Conservation (phyloP, 2,888 invertebrate species). For the Callinectes sapidus region DNA sequence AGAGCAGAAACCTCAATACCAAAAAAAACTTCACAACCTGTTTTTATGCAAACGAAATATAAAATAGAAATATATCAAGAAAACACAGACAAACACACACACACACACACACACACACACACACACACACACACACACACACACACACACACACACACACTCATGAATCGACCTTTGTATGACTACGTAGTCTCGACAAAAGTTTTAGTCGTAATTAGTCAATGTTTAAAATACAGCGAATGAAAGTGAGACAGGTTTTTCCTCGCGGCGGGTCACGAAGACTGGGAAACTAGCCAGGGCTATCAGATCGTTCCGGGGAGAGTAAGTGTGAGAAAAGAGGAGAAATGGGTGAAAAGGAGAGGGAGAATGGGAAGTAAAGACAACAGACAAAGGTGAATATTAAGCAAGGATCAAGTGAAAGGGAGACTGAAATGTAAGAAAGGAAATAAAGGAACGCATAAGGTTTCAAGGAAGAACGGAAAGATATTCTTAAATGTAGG, state of each 20-base stretch:
- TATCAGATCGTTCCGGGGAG: slow-evolving; percentile 38
- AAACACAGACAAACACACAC: slow-evolving; percentile 14
- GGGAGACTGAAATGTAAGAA: slow-evolving; percentile 10
- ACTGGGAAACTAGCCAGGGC: neutral
- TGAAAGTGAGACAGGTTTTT: slow-evolving; percentile 44
- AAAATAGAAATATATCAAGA: neutral
- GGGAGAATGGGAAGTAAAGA: slow-evolving; percentile 14
- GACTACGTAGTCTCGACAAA: neutral
- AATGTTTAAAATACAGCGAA: slow-evolving; percentile 31
- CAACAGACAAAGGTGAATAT: neutral
- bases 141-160: slow-evolving; percentile 25
- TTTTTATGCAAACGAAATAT: neutral
- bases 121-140: slow-evolving; percentile 26
- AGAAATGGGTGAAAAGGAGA: slow-evolving; percentile 26
- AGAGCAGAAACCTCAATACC: neutral
- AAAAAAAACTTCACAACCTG: neutral
- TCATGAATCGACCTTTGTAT: neutral
- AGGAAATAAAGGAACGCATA: neutral
- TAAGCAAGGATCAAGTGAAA: slow-evolving; percentile 22
- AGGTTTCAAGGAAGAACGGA: slow-evolving; percentile 3
- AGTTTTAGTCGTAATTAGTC: slow-evolving; percentile 27
- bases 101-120: slow-evolving; percentile 29
- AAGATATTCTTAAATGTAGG: neutral
- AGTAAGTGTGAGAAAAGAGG: slow-evolving; percentile 29
- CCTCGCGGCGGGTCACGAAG: slow-evolving; percentile 34